phyloP scores from a whole-genome alignment of 2,797 vertebrate species.

The Pipistrellus kuhlii region DNA sequence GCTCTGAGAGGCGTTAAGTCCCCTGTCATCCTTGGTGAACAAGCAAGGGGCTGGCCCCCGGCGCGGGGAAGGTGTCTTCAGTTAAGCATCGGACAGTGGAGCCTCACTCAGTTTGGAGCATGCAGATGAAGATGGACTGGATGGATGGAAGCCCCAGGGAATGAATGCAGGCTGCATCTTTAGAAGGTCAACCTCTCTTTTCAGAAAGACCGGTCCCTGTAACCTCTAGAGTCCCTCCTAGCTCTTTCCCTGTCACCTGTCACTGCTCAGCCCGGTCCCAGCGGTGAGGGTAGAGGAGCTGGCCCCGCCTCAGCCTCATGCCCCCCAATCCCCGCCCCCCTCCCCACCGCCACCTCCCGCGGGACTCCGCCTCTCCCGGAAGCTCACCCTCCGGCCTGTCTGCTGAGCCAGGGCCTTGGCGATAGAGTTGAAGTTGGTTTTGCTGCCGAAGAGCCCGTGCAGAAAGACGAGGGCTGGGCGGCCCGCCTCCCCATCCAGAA shows the following conservation, averaged over 20 bases:
- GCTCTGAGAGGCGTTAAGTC: not conserved
- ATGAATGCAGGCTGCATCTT: not conserved
- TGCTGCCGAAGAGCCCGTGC: slow-evolving; percentile 97
- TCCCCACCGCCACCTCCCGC: not conserved
- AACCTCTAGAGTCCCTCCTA: too few species aligned
- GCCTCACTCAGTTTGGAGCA: not conserved
- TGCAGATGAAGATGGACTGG: not conserved
- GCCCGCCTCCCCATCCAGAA: slow-evolving; percentile 89
- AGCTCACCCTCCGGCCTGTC: slow-evolving; percentile 93
- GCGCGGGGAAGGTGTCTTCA: not conserved
- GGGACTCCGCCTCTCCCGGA: slow-evolving; percentile 23
- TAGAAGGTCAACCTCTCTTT: not conserved
- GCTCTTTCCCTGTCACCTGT: too few species aligned
- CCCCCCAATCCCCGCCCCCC: too few species aligned
- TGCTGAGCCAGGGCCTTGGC: slow-evolving; percentile 92
- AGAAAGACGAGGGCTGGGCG: slow-evolving; percentile 93
- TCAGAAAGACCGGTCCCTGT: not conserved
- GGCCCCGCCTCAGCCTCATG: not conserved
- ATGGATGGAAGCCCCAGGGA: not conserved
- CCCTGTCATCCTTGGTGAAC: not conserved
- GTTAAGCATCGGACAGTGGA: not conserved
- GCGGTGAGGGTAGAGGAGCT: not conserved
- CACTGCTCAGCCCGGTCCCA: not conserved
- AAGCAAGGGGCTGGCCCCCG: not conserved
- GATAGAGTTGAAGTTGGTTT: slow-evolving; percentile 93